phyloP scores from a whole-genome alignment of 2,888 invertebrate species.

The Frankliniella intonsa region DNA sequence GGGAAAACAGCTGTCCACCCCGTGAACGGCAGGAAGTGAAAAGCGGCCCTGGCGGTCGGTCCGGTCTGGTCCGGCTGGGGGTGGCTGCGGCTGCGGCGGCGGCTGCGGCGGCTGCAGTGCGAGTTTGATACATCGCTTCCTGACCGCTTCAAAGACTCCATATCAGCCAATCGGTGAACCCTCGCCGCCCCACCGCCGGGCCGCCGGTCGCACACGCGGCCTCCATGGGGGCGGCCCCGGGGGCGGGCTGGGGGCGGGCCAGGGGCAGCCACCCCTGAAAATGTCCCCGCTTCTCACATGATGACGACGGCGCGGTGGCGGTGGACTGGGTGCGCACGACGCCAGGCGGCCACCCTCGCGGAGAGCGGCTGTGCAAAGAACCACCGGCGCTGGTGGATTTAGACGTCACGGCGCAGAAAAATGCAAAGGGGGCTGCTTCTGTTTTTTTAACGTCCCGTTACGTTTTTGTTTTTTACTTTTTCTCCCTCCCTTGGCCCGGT shows the following conservation, averaged over 20 bases:
- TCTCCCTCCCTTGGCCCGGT: neutral
- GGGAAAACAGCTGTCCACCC: slow-evolving; percentile 26
- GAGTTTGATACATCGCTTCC: slow-evolving; percentile 24
- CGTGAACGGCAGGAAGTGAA: slow-evolving; percentile 10
- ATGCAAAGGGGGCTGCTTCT: neutral
- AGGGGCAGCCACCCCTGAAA: too few species aligned
- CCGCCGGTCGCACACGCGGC: neutral
- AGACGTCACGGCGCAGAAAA: too few species aligned
- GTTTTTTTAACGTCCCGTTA: neutral
- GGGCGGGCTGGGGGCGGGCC: too few species aligned
- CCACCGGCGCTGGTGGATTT: too few species aligned
- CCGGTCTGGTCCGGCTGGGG: neutral
- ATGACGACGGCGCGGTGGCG: too few species aligned
- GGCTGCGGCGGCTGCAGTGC: neutral
- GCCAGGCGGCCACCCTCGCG: too few species aligned
- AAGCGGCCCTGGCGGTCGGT: neutral
- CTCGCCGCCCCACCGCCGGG: neutral
- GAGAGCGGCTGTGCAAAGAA: too few species aligned
- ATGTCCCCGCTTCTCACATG: too few species aligned
- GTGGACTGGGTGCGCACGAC: too few species aligned
- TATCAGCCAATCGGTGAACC: slow-evolving; percentile 3
- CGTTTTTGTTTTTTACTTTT: too few species aligned
- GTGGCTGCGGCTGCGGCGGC: neutral
- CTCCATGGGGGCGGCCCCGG: too few species aligned
- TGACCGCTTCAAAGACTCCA: slow-evolving; percentile 19